Evolutionary conservation across 2,797 vertebrate genomes (phyloP).

Genomic region (Benthosema pterotum): DNA sequence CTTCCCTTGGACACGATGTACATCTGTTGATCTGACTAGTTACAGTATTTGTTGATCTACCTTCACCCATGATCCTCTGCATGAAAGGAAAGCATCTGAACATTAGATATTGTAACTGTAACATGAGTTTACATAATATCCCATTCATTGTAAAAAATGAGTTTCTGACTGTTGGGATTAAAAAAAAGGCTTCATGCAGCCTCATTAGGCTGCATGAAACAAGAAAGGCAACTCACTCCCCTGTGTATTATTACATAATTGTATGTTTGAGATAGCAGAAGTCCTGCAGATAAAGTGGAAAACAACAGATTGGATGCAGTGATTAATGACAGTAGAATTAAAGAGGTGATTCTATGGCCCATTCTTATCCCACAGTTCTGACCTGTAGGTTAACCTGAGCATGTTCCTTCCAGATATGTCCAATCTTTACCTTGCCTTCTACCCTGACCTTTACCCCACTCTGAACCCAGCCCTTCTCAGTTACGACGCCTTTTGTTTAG

Average conservation of each 20-base stretch:
- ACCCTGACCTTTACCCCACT: constrained; percentile 61
- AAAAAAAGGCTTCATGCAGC: no score
- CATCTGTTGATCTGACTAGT: not conserved
- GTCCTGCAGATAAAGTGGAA: no score
- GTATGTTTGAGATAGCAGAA: no score
- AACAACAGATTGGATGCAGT: no score
- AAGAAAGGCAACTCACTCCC: no score
- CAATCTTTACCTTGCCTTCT: constrained; percentile 55
- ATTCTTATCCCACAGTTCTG: constrained; percentile 6
- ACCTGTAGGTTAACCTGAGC: constrained; percentile 35
- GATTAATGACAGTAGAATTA: no score
- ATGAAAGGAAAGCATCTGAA: not conserved
- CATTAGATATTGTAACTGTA: not conserved
- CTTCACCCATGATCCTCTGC: not conserved
- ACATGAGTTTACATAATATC: not conserved
- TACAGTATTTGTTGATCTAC: no score
- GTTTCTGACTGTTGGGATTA: no score
- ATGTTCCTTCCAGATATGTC: constrained; percentile 22
- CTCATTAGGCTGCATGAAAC: no score
- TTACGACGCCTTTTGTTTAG: constrained; percentile 67
- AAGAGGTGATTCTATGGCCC: not conserved
- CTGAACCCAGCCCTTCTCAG: constrained; percentile 29
- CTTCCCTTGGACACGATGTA: no score
- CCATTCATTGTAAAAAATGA: not conserved
- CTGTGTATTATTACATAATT: no score